These are phyloP conservation scores for Epinephelus coioides DNA, from an alignment of 2,797 vertebrate species.

Conservation along the genomic window DNA sequence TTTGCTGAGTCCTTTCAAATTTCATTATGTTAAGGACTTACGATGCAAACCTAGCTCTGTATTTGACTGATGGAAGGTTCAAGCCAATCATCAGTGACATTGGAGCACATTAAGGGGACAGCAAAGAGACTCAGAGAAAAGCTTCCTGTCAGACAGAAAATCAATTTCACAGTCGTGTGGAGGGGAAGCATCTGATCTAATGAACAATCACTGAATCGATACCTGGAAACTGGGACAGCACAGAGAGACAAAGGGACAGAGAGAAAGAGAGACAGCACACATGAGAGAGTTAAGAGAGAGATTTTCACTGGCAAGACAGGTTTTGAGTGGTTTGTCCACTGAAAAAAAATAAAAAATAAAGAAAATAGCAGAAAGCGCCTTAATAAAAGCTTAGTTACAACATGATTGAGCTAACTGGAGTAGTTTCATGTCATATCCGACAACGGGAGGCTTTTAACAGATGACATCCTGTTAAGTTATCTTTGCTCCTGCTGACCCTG, in stretches of 20 bases:
- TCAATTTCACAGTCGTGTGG: constrained; percentile 58
- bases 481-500: too few relatives aligned
- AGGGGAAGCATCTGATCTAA: constrained; percentile 62
- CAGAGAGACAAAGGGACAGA: background rate
- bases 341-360: background rate
- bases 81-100: background rate
- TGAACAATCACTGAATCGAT: constrained; percentile 65
- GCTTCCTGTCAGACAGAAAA: constrained; percentile 64
- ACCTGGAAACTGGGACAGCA: constrained; percentile 68
- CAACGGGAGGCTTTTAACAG: too few relatives aligned
- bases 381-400: background rate
- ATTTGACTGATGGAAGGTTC: background rate
- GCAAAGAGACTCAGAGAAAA: constrained; percentile 24
- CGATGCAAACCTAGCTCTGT: too few relatives aligned
- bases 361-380: background rate
- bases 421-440: too few relatives aligned
- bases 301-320: background rate
- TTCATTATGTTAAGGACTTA: too few relatives aligned
- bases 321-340: background rate
- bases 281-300: background rate
- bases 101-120: constrained; percentile 12
- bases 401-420: too few relatives aligned
- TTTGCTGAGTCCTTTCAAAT: too few relatives aligned
- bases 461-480: too few relatives aligned
- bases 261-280: background rate